Evolutionary conservation across 2,888 invertebrate genomes (phyloP).

Genomic region (Polietes domitor): DNA sequence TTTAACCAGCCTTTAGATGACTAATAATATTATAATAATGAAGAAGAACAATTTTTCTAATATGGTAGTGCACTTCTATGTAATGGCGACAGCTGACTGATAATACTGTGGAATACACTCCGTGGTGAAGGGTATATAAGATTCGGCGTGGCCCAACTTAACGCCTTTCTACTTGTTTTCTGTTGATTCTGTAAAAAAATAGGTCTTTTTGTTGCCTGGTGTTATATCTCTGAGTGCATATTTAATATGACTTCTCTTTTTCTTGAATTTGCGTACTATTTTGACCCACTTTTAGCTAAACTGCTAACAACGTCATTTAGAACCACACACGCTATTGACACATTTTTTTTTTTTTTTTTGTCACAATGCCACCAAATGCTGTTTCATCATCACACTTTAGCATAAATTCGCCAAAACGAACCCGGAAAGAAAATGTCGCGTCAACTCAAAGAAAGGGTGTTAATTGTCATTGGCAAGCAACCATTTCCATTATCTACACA

Average conservation of each 20-base stretch:
- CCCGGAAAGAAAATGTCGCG: slow-evolving; percentile 4
- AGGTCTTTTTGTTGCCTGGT: no score
- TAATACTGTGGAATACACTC: no score
- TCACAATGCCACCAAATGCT: background rate
- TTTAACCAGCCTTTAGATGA: no score
- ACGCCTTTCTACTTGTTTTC: no score
- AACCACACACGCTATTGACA: background rate
- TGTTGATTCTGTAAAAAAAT: no score
- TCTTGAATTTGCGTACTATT: background rate
- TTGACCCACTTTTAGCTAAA: background rate
- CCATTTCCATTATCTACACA: slow-evolving; percentile 3
- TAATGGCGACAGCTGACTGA: no score
- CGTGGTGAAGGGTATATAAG: no score
- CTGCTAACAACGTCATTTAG: background rate
- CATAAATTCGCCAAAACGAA: background rate
- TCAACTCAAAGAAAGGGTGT: background rate
- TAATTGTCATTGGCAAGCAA: slow-evolving; percentile 32
- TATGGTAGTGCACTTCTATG: no score
- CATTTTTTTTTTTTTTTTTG: background rate
- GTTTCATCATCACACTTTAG: background rate
- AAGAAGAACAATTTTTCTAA: no score
- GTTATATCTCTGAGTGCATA: background rate
- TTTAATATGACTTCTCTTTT: background rate
- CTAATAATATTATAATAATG: no score
- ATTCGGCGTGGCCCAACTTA: no score